A percentile compares a stretch with the other conserved stretches of the same genome.
These are phyloP conservation scores for Melolontha melolontha DNA, from an alignment of 2,888 invertebrate species.

Conservation along the genomic window DNA sequence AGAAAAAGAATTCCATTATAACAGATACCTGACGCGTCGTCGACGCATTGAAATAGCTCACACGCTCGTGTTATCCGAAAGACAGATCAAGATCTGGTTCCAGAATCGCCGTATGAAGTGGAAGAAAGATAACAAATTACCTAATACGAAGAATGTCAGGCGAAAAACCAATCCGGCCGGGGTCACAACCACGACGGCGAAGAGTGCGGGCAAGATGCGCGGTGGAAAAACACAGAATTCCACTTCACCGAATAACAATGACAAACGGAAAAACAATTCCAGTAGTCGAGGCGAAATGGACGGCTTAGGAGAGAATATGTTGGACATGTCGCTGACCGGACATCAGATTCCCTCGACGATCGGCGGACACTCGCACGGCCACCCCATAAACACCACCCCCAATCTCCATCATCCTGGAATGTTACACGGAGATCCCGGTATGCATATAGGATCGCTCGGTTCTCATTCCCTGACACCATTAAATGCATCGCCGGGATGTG, in stretches of 20 bases:
- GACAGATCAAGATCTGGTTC: conserved; percentile 93
- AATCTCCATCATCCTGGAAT: conserved; percentile 59
- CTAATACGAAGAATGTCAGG: conserved; percentile 82
- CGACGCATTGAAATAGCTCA: conserved; percentile 98
- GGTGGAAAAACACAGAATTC: conserved; percentile 62
- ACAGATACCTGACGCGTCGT: conserved; percentile 94
- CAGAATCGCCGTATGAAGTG: conserved; percentile 88
- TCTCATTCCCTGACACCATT: conserved; percentile 70
- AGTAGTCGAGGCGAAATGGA: conserved; percentile 67
- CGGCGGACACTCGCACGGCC: conserved; percentile 67
- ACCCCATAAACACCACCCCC: conserved; percentile 65
- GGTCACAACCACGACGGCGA: conserved; percentile 70
- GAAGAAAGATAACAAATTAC: conserved; percentile 90
- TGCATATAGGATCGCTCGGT: conserved; percentile 67
- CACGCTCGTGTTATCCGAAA: conserved; percentile 90
- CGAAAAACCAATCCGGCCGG: conserved; percentile 83
- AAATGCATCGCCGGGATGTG: conserved; percentile 69
- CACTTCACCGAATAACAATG: conserved; percentile 70
- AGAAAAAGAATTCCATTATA: conserved; percentile 98
- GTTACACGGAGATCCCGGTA: conserved; percentile 64
- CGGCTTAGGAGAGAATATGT: conserved; percentile 68
- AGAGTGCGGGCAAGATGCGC: conserved; percentile 61
- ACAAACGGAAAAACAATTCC: conserved; percentile 74
- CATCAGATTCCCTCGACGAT: conserved; percentile 69
- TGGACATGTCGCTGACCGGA: conserved; percentile 61